Evolutionary conservation across 1,140 invertebrate species (phyloP).

Genomic region (Eriocheir sinensis): DNA sequence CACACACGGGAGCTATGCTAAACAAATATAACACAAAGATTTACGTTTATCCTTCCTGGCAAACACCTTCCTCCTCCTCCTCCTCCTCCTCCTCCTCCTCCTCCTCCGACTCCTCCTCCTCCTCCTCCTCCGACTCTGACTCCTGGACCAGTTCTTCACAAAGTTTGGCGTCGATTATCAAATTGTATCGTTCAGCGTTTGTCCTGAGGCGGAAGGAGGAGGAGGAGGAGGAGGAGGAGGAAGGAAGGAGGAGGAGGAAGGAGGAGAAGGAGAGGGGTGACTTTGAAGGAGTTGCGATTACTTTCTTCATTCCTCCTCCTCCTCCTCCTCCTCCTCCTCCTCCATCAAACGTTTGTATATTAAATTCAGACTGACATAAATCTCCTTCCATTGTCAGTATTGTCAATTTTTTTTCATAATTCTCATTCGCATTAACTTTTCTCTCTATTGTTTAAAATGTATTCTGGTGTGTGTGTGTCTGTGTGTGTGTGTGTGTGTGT

Average conservation of each 20-base stretch:
- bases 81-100: neutral
- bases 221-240: neutral
- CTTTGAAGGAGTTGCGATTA: constrained; percentile 4
- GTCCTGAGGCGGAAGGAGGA: neutral
- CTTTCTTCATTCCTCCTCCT: constrained; percentile 5
- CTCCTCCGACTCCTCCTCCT: neutral
- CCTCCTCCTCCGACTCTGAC: neutral
- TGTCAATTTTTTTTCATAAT: neutral
- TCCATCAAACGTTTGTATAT: neutral
- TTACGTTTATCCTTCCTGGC: constrained; percentile 2
- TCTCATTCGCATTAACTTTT: neutral
- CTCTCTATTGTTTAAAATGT: neutral
- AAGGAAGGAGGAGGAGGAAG: constrained; percentile 1
- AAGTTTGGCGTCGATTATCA: neutral
- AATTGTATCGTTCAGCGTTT: neutral
- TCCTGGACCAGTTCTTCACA: neutral
- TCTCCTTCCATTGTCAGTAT: neutral
- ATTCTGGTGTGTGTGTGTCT: neutral
- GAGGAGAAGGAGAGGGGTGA: neutral
- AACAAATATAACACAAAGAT: constrained; percentile 26
- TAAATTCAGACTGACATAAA: neutral
- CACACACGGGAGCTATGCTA: constrained; percentile 12
- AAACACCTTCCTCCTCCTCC: neutral
- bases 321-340: neutral
- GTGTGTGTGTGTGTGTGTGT: constrained; percentile 23